Base-by-base conservation (phyloP, 2,888 invertebrate genomes). In the Lasioglossum calceatum region DNA sequence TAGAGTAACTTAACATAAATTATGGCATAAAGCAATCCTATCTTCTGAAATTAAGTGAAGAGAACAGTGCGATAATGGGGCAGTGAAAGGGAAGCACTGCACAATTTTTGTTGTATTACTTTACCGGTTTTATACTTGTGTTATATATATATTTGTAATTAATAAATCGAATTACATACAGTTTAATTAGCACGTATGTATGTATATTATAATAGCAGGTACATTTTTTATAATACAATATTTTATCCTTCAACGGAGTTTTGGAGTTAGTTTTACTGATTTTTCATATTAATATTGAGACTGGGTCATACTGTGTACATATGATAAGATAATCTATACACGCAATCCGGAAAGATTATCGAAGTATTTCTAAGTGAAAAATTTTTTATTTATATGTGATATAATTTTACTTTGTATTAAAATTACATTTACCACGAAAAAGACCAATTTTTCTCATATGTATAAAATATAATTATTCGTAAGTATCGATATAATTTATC, bases 41-140 rank as follows among this genome's bases (percentile, higher is more conserved):
- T 77, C 12, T 81, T 77, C 81, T 77, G 73, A 80, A 82, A 81
- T 42, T 73, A 32, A 76, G 64, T 79, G 71, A 71, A 54, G 16
- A 75, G 73, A 61, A n/a, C 71, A 27, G 16, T 77, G 61, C 47
- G 72, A 72, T 75, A n/a, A 44, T 36, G 75, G 67, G 82, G 74
- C 79, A 84, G 81, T 85, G 58, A 86, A 47, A 19, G 50, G 39
- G 47, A 80, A 79, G 71, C 50, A 85, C 77, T 90, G 87, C 90
- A 88, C 81, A 90, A 90, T 67, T 82, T 86, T 77, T 50, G 73
- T 73, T 84, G 78, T 77, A 78, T 84, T 75, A 78, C 44, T 80
- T 77, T 70, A 36, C 39, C 23, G 36, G 80, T 74, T 87, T 86
- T 82, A 74, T 77, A 81, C 71, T 84, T 86, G 27, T 64, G 42